Conservation (phyloP, 1,140 invertebrate genomes). For the Eupeodes corollae region DNA sequence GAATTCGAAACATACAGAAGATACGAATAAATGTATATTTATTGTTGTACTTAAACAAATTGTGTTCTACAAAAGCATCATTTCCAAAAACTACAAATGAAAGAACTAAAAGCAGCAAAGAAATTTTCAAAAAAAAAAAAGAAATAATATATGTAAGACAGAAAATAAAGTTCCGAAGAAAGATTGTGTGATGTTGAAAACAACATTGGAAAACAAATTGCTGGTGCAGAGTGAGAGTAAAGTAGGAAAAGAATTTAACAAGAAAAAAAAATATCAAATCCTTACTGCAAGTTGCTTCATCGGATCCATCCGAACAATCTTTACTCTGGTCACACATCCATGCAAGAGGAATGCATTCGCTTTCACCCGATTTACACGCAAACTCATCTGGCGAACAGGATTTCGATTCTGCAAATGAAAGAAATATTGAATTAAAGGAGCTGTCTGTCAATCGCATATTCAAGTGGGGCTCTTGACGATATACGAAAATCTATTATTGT, state of each 20-base stretch:
- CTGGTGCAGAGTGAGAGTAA: background rate
- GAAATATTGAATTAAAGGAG: background rate
- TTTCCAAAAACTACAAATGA: too few relatives aligned
- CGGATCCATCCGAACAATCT: constrained; percentile 80
- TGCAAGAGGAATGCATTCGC: constrained; percentile 76
- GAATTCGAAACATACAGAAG: too few relatives aligned
- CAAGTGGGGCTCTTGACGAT: background rate
- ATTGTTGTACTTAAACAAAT: too few relatives aligned
- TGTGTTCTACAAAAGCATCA: too few relatives aligned
- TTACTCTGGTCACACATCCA: constrained; percentile 85
- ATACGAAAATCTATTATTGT: background rate
- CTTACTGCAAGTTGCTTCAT: constrained; percentile 86
- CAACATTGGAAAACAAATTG: background rate
- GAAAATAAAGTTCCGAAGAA: background rate
- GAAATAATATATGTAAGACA: background rate
- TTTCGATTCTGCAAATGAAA: constrained; percentile 53
- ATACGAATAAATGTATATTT: too few relatives aligned
- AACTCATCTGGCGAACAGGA: constrained; percentile 78
- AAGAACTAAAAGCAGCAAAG: too few relatives aligned
- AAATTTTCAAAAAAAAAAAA: background rate
- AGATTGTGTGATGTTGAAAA: background rate
- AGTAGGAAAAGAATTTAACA: background rate
- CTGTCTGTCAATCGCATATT: background rate
- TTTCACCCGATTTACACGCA: constrained; percentile 62
- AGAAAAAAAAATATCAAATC: constrained; percentile 2